These are phyloP conservation scores for Thunnus albacares DNA, from an alignment of 2,797 vertebrate genomes.

Conservation along the genomic window DNA sequence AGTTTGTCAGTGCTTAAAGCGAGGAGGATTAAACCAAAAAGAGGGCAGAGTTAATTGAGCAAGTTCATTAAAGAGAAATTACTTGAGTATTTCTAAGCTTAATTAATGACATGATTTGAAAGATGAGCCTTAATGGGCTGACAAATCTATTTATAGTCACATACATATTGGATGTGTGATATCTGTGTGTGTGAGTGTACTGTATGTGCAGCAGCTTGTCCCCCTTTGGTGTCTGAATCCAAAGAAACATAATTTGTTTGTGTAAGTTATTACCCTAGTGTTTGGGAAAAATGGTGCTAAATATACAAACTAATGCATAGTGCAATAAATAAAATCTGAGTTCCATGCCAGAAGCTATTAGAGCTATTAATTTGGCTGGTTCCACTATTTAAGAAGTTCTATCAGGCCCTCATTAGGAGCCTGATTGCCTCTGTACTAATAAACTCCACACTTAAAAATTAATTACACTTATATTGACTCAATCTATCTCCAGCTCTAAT, in stretches of 20 bases:
- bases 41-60: slow-evolving; percentile 68
- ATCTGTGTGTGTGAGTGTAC: slow-evolving; percentile 25
- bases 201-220: slow-evolving; percentile 31
- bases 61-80: slow-evolving; percentile 74
- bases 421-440: slow-evolving; percentile 84
- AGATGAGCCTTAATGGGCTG: slow-evolving; percentile 71
- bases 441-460: slow-evolving; percentile 81
- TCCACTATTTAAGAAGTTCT: slow-evolving; percentile 73
- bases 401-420: slow-evolving; percentile 81
- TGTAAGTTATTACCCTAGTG: slow-evolving; percentile 47
- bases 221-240: slow-evolving; percentile 49
- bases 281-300: slow-evolving; percentile 37
- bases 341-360: slow-evolving; percentile 69
- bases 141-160: slow-evolving; percentile 66
- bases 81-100: slow-evolving; percentile 69
- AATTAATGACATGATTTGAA: slow-evolving; percentile 75
- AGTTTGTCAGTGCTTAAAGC: slow-evolving; percentile 43
- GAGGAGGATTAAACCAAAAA: slow-evolving; percentile 61
- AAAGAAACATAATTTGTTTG: slow-evolving; percentile 45
- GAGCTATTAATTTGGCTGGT: slow-evolving; percentile 74
- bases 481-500: slow-evolving; percentile 81
- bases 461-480: slow-evolving; percentile 85
- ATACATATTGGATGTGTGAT: slow-evolving; percentile 19
- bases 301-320: slow-evolving; percentile 62
- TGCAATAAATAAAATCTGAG: slow-evolving; percentile 68